phyloP scores from a whole-genome alignment of 37 sponge, comb jelly and placozoan genomes.

The Ephydatia muelleri region DNA sequence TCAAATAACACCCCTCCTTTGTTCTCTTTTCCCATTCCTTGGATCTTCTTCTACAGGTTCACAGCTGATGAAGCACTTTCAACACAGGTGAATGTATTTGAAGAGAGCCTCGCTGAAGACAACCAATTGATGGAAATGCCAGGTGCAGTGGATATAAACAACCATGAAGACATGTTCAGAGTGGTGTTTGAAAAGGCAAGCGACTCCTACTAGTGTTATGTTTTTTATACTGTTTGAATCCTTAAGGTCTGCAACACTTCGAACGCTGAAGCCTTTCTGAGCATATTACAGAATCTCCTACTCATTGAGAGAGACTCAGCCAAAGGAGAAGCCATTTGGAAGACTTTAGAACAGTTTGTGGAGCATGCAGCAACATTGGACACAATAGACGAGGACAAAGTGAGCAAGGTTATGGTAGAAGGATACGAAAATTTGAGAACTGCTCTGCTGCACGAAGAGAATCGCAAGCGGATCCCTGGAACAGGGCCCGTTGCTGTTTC shows the following conservation, averaged over 20 bases:
- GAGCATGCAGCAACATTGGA: slow-evolving; percentile 33
- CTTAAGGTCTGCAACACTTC: slow-evolving; percentile 47
- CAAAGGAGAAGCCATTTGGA: slow-evolving; percentile 48
- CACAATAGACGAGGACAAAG: neutral
- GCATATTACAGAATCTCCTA: slow-evolving; percentile 55
- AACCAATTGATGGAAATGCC: slow-evolving; percentile 34
- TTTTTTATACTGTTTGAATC: too few species aligned
- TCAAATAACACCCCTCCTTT: too few species aligned
- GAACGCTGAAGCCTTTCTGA: slow-evolving; percentile 28
- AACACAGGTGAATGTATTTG: slow-evolving; percentile 78
- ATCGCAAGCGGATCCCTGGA: slow-evolving; percentile 3
- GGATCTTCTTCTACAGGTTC: slow-evolving; percentile 1
- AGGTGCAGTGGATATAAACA: slow-evolving; percentile 65
- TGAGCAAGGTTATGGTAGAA: slow-evolving; percentile 7
- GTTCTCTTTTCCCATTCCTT: too few species aligned
- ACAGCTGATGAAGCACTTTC: slow-evolving; percentile 47
- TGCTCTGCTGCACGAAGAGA: slow-evolving; percentile 33
- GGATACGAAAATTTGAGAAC: slow-evolving; percentile 19
- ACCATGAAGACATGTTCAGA: slow-evolving; percentile 59
- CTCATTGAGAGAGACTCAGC: slow-evolving; percentile 39
- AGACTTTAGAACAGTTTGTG: slow-evolving; percentile 24
- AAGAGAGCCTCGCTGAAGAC: slow-evolving; percentile 52
- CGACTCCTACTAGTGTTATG: neutral
- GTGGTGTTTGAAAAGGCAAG: slow-evolving; percentile 47
- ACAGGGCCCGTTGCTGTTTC: neutral